Base-by-base conservation (phyloP, 2,888 invertebrate species). In the Zootermopsis nevadensis region DNA sequence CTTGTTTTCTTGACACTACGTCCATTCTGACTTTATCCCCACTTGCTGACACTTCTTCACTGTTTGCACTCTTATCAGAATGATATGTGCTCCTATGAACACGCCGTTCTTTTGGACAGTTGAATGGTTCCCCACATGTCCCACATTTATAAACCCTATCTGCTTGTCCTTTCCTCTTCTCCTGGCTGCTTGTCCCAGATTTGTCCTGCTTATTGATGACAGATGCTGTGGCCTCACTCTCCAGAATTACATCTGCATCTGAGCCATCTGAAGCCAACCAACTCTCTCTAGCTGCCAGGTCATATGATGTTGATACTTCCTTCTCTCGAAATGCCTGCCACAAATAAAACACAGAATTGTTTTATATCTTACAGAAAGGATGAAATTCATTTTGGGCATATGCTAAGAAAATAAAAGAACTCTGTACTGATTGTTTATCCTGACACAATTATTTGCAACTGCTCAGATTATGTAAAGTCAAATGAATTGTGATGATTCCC, bases 231-330 rank as follows among this genome's bases (percentile, higher is more conserved):
- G 76, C 27, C 42, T 27, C 42, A 27, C 6, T 42, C 6, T 79
- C 79, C 19, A 27, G 15, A 24, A 33, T 31, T 3, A 60, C 35
- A 35, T 92, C 91, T 83, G 91, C 91, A 85, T 94, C 94, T 0
- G 94, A 94, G n/a, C 93, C 92, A 87, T 94, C 94, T 0, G 93
- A 93, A 83, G 92, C 92, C 85, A 91, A 91, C 94, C 94, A 94
- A 87, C 92, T 93, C 88, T 94, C 94, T 1, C 94, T 91, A 1
- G 93, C 94, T 87, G 94, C 91, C 76, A 94, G 88, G 87, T 94
- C 93, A 87, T 94, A 94, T 2, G 93, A 92, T 86, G 90, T 90
- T 1, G 91, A 91, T 87, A 91, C 90, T 10, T 90, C 89, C 10
- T 89, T 91, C 55, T 91, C 90, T n/a, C 27, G 35, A 27, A 55